These are phyloP conservation scores for Oryzaephilus surinamensis DNA, from an alignment of 1,140 invertebrate species.

Conservation along the genomic window DNA sequence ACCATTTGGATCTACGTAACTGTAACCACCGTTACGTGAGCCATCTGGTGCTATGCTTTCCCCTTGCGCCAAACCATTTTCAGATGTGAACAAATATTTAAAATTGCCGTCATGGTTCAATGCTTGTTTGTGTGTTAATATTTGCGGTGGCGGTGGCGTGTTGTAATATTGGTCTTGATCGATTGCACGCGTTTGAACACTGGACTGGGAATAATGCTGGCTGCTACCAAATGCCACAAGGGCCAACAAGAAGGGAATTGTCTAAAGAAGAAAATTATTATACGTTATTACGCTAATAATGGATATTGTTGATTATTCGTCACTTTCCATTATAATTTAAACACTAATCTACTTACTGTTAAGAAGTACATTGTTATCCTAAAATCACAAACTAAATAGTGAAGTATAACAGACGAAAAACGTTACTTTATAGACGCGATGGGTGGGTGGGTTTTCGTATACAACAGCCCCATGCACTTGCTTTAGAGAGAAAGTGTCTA, in stretches of 20 bases:
- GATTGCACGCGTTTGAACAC: constrained; percentile 12
- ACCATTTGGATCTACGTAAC: constrained; percentile 41
- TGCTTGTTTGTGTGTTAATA: constrained; percentile 32
- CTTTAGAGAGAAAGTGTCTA: constrained; percentile 16
- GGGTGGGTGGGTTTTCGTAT: constrained; percentile 12
- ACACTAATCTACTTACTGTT: too few species aligned
- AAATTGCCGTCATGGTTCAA: constrained; percentile 45
- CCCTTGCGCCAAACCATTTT: constrained; percentile 53
- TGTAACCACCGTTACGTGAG: constrained; percentile 46
- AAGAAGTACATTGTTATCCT: too few species aligned
- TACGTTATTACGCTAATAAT: too few species aligned
- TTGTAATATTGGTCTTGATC: constrained; percentile 20
- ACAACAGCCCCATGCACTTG: constrained; percentile 7
- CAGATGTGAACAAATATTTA: constrained; percentile 52
- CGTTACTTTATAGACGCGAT: constrained; percentile 16
- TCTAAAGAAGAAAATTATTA: not conserved
- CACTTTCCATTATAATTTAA: too few species aligned
- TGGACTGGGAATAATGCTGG: constrained; percentile 3
- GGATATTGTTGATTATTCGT: too few species aligned
- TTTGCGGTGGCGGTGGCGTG: constrained; percentile 28
- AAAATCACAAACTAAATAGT: too few species aligned
- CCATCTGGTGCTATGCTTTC: constrained; percentile 53
- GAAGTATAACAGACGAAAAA: too few species aligned
- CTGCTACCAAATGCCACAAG: constrained; percentile 1
- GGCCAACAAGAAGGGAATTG: not conserved